phyloP scores from a whole-genome alignment of 2,888 invertebrate species.

The Andrena camellia region DNA sequence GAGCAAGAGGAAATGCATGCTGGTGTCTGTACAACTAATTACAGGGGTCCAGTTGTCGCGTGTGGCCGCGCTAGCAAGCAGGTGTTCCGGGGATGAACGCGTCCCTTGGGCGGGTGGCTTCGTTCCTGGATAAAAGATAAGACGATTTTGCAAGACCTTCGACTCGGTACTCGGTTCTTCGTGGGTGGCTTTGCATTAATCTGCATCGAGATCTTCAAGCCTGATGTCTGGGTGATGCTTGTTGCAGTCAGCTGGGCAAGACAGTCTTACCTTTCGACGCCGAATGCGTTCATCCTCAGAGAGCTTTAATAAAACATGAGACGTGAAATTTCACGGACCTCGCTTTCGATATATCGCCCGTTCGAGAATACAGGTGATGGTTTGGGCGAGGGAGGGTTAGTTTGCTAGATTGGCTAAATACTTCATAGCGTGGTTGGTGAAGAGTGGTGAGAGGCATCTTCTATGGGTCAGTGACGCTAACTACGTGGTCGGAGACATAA shows the following conservation, averaged over 20 bases:
- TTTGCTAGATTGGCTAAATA: slow-evolving; percentile 49
- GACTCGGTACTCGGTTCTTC: too few relatives aligned
- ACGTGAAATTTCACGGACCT: slow-evolving; percentile 19
- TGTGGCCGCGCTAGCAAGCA: neutral
- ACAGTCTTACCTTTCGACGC: slow-evolving; percentile 27
- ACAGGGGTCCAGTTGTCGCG: slow-evolving; percentile 11
- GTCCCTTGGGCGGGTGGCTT: neutral
- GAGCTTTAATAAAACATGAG: slow-evolving; percentile 20
- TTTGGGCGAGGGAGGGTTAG: slow-evolving; percentile 41
- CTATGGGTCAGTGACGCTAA: slow-evolving; percentile 64
- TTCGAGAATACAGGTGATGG: slow-evolving; percentile 60
- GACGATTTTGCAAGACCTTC: neutral
- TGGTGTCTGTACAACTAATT: slow-evolving; percentile 17
- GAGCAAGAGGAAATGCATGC: neutral
- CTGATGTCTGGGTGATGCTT: too few relatives aligned
- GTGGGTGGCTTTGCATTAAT: too few relatives aligned
- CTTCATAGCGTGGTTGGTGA: slow-evolving; percentile 51
- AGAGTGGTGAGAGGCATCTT: slow-evolving; percentile 55
- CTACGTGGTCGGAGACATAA: slow-evolving; percentile 55
- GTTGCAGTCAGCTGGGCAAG: neutral
- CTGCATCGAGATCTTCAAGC: too few relatives aligned
- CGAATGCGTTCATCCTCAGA: neutral
- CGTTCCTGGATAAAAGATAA: slow-evolving; percentile 7
- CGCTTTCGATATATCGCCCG: slow-evolving; percentile 19
- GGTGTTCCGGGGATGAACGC: neutral